phyloP scores from a whole-genome alignment of 2,113 vertebrate genomes.

The Daubentonia madagascariensis region DNA sequence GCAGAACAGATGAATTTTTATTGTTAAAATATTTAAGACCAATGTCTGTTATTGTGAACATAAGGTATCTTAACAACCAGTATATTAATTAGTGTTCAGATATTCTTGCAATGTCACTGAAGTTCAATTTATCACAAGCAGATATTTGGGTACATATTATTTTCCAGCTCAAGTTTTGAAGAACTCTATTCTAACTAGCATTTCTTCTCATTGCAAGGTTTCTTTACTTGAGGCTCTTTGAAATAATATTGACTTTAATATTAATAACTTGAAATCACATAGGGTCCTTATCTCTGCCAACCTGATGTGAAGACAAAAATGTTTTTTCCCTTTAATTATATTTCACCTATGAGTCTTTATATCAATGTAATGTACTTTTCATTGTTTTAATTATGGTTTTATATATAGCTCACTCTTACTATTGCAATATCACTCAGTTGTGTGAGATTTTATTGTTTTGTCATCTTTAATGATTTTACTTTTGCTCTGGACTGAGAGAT shows the following conservation, averaged over 20 bases:
- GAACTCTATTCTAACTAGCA: background rate
- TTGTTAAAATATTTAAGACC: background rate
- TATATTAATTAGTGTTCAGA: background rate
- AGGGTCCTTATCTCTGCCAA: background rate
- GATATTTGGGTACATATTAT: background rate
- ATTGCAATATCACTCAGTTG: background rate
- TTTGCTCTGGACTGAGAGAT: constrained; percentile 34
- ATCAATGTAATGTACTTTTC: constrained; percentile 27
- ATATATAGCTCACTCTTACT: constrained; percentile 45
- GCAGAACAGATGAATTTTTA: background rate
- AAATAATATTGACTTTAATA: constrained; percentile 25
- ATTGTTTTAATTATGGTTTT: constrained; percentile 47
- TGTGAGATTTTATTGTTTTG: constrained; percentile 66
- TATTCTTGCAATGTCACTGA: background rate
- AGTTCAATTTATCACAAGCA: background rate
- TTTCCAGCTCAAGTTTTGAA: background rate
- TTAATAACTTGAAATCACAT: background rate
- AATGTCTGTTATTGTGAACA: background rate
- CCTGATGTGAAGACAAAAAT: background rate
- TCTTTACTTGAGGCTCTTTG: background rate
- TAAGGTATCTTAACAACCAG: background rate
- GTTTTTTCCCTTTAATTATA: background rate
- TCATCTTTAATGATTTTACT: constrained; percentile 70
- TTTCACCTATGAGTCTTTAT: background rate
- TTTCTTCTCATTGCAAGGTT: background rate